Evolutionary conservation across 2,113 vertebrate genomes (phyloP).

Genomic region (Cryptotis parvus): DNA sequence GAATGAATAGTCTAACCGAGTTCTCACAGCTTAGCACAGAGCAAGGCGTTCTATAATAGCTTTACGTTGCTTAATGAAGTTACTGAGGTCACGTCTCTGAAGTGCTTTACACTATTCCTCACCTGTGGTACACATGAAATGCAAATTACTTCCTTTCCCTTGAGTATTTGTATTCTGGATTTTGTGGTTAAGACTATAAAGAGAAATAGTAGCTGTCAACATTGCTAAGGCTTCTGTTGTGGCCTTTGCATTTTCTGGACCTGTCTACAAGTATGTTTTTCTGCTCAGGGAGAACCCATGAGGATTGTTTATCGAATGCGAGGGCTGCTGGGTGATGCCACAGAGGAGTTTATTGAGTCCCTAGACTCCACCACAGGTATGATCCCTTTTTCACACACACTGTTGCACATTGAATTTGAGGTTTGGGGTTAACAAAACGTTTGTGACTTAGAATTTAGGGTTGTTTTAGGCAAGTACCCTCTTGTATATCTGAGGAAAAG

Average conservation of each 20-base stretch:
- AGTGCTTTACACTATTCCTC: not conserved
- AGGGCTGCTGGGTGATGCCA: slow-evolving; percentile 97
- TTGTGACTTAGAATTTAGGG: rapidly evolving
- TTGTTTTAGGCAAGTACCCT: not conserved
- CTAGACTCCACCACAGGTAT: slow-evolving; percentile 98
- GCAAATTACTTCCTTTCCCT: not conserved
- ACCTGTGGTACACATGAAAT: not conserved
- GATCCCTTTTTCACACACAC: slow-evolving; percentile 33
- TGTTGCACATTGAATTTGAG: slow-evolving; percentile 31
- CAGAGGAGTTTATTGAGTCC: slow-evolving; percentile 98
- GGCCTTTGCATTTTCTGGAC: not conserved
- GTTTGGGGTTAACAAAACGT: not conserved
- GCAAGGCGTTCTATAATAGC: not conserved
- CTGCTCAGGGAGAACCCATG: slow-evolving; percentile 96
- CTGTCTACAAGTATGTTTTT: not conserved
- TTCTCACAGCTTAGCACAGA: not conserved
- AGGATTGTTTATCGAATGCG: slow-evolving; percentile 99
- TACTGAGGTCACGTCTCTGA: not conserved
- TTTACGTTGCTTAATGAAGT: not conserved
- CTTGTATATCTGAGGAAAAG: not conserved
- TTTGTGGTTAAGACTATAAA: not conserved
- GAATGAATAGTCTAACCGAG: not conserved
- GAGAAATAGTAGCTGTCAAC: not conserved
- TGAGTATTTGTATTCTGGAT: not conserved
- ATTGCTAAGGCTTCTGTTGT: not conserved